These are phyloP conservation scores for Siniperca knerii DNA, from an alignment of 2,113 vertebrate species.

Conservation along the genomic window DNA sequence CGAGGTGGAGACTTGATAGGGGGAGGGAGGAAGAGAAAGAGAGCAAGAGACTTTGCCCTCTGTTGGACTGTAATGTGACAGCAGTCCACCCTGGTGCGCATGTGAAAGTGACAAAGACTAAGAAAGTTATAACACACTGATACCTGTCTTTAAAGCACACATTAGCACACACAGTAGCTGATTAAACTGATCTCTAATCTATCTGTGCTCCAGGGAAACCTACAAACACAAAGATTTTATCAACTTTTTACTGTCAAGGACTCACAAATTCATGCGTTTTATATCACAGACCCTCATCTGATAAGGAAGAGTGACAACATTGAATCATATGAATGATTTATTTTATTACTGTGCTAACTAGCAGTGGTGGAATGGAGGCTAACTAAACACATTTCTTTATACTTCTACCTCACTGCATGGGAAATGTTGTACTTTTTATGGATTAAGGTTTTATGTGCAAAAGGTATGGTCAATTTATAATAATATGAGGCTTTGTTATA, in stretches of 20 bases:
- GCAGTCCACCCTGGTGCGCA: conserved; percentile 30
- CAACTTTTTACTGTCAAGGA: not conserved
- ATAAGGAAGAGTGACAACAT: not conserved
- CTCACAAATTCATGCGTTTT: not conserved
- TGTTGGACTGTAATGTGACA: conserved; percentile 63
- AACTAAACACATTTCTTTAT: not conserved
- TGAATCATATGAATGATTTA: not conserved
- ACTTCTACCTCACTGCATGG: not conserved
- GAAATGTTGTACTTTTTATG: not conserved
- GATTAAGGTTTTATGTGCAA: not conserved
- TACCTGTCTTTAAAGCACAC: not conserved
- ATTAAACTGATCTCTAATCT: not conserved
- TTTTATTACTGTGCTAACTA: not conserved
- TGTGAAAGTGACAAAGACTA: conserved; percentile 11
- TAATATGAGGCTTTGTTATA: not conserved
- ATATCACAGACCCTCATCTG: not conserved
- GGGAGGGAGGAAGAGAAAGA: conserved; percentile 58
- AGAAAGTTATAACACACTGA: not conserved
- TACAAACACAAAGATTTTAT: not conserved
- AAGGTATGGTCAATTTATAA: not conserved
- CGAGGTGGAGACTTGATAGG: conserved; percentile 71
- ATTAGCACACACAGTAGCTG: not conserved
- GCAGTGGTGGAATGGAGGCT: not conserved
- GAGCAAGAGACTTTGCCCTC: conserved; percentile 75
- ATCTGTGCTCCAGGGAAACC: not conserved